A percentile compares a stretch with the other conserved stretches of the same genome.
Evolutionary conservation across 2,888 invertebrate species (phyloP).

Genomic region (Rhagophthalmus giganteus): DNA sequence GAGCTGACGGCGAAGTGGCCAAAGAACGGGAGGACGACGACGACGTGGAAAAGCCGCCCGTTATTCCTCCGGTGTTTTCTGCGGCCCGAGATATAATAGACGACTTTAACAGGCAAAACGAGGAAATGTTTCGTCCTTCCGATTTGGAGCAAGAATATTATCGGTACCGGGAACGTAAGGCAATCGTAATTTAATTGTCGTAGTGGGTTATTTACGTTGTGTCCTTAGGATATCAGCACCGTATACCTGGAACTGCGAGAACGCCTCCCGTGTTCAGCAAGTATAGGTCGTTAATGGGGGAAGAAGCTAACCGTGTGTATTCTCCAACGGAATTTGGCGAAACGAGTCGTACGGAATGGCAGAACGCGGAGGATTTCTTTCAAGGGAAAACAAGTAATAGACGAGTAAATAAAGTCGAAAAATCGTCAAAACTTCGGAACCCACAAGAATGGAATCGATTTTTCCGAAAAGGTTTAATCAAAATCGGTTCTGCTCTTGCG

Average conservation of each 20-base stretch:
- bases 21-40: conserved; percentile 1
- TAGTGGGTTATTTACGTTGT: too few species aligned
- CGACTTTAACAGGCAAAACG: conserved; percentile 22
- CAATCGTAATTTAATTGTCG: too few species aligned
- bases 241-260: conserved; percentile 29
- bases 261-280: conserved; percentile 42
- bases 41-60: conserved; percentile 1
- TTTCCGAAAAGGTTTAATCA: too few species aligned
- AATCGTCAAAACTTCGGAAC: too few species aligned
- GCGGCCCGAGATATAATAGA: conserved; percentile 33
- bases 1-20: neutral
- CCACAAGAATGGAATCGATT: too few species aligned
- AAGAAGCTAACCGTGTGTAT: conserved; percentile 18
- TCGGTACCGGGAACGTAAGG: too few species aligned
- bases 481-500: too few species aligned
- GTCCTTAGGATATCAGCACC: conserved; percentile 21
- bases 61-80: conserved; percentile 15
- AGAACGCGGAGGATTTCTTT: conserved; percentile 25
- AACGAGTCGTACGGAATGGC: conserved; percentile 28
- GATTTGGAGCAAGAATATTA: too few species aligned
- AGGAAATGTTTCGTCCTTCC: too few species aligned
- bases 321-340: conserved; percentile 34
- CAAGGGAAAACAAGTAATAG: conserved; percentile 12
- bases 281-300: conserved; percentile 9
- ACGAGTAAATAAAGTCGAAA: too few species aligned